Percentiles rank a stretch among this genome's conserved stretches.
These are phyloP conservation scores for Mythimna albipuncta DNA, from an alignment of 2,888 invertebrate species.

Conservation along the genomic window DNA sequence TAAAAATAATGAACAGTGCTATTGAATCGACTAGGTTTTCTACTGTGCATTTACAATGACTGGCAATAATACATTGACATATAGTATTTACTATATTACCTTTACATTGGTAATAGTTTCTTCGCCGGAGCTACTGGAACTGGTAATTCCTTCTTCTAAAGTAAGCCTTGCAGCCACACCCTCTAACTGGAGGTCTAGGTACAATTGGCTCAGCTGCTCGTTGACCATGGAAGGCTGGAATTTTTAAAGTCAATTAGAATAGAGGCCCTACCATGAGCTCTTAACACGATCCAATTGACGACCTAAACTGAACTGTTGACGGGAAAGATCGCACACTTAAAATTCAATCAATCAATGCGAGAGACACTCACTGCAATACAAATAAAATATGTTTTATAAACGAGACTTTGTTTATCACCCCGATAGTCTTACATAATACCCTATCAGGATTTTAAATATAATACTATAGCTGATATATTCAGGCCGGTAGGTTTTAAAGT, in stretches of 20 bases:
- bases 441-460: background rate
- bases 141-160: slow-evolving; percentile 92
- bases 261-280: background rate
- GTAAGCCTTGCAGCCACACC: slow-evolving; percentile 91
- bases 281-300: no score
- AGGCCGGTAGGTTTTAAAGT: background rate
- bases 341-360: background rate
- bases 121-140: slow-evolving; percentile 89
- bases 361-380: background rate
- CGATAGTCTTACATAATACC: background rate
- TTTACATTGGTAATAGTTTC: slow-evolving; percentile 67
- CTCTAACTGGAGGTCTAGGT: slow-evolving; percentile 92
- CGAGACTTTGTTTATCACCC: background rate
- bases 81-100: slow-evolving; percentile 57
- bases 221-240: slow-evolving; percentile 93
- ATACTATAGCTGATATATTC: background rate
- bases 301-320: no score
- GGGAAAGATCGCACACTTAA: no score
- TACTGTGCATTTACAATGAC: background rate
- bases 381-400: background rate
- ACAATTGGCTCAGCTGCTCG: slow-evolving; percentile 93
- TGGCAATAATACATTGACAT: background rate
- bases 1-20: background rate
- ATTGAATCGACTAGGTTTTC: background rate
- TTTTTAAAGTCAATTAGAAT: background rate